Evolutionary conservation across 2,113 vertebrate species (phyloP), one percentile per base, ranked within the genome.

Genomic region (Hepsetus odoe): DNA sequence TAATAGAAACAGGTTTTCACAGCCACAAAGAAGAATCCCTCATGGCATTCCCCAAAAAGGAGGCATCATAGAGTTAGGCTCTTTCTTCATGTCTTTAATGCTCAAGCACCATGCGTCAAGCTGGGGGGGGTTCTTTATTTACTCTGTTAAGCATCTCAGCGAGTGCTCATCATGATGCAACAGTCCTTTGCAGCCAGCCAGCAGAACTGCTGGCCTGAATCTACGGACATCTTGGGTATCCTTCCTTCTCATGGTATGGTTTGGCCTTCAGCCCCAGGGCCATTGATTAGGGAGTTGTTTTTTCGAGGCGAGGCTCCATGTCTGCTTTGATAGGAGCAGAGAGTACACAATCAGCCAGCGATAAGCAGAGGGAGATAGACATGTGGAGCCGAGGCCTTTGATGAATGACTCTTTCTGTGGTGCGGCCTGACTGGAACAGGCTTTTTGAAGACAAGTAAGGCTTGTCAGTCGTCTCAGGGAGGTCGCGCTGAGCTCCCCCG

Each of bases 1-100:
- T 83, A 83, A 84, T 69, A 79, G 68, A 82, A 70, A 72, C 53
- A 80, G 33, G 59, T 80, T 77, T 44, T 76, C 38, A 77, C 62
- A 53, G 62, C 13, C 42, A 32, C 40, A 58, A 80, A 66, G 42
- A 40, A 32, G 51, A 76, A 76, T 72, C 69, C 70, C 46, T 62
- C 6, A 64, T 74, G 71, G 68, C 53, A 46, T 65, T 18, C 56
- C 51, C 30, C 20, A 22, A 62, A 49, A 53, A 72, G 73, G 65
- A 67, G 24, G 40, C 49, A 33, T 56, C 64, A 35, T 59, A 65
- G 40, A 58, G 22, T 51, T 72, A 16, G 30, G 20, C 13, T 9
- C 30, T 53, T 44, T 56, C 42, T 44, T 44, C 65, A 40, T 55
- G 69, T 65, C 30, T 26, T 66, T 56, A 49, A 72, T 33, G n/a